Evolutionary conservation across 2,888 invertebrate species (phyloP).

Genomic region (Himalopsyche kuldschensis): DNA sequence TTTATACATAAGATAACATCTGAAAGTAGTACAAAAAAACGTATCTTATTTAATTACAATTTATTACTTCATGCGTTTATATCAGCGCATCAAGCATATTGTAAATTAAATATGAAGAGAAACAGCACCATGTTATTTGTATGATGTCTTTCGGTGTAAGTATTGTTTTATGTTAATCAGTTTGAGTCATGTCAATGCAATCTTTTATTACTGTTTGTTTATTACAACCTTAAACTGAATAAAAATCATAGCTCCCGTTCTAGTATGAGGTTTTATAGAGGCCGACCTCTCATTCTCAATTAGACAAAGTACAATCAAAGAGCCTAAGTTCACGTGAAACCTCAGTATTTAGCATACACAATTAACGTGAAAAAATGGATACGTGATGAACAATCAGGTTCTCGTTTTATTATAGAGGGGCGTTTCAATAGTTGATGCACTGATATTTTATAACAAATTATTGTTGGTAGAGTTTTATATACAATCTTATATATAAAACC

Average conservation of each 20-base stretch:
- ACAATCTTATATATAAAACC: too few species aligned
- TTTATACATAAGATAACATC: too few species aligned
- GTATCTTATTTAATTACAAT: too few species aligned
- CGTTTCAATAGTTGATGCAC: not conserved
- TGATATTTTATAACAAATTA: not conserved
- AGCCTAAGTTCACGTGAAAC: constrained; percentile 9
- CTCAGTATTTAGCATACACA: constrained; percentile 8
- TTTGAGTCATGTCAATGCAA: not conserved
- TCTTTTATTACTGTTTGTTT: not conserved
- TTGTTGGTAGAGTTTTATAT: too few species aligned
- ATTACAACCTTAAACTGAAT: constrained; percentile 16
- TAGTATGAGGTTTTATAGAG: not conserved
- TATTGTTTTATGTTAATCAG: not conserved
- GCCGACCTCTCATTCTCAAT: constrained; percentile 10
- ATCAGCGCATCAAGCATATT: too few species aligned
- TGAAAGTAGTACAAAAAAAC: too few species aligned
- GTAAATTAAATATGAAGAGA: too few species aligned
- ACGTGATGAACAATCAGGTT: constrained; percentile 8
- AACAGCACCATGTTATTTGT: too few species aligned
- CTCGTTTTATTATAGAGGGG: not conserved
- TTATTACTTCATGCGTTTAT: too few species aligned
- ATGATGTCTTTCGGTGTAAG: not conserved
- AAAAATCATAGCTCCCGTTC: not conserved
- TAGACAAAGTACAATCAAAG: not conserved
- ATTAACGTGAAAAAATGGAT: constrained; percentile 5